Evolutionary conservation across 2,797 vertebrate genomes (phyloP).

Genomic region (Epinephelus awoara): DNA sequence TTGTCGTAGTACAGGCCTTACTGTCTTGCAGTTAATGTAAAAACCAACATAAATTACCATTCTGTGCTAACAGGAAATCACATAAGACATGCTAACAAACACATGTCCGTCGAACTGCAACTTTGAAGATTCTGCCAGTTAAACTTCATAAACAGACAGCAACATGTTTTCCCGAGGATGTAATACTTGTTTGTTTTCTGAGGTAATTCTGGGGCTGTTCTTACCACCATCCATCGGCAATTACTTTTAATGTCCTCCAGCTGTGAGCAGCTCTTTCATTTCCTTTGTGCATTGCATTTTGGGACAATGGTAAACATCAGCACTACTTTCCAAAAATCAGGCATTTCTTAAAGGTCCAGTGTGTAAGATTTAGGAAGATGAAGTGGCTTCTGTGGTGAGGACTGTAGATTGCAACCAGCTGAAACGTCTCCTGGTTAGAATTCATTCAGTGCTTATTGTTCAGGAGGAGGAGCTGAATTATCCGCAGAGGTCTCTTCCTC

Average conservation of each 20-base stretch:
- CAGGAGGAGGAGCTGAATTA: too few relatives aligned
- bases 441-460: too few relatives aligned
- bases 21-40: too few relatives aligned
- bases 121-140: neutral
- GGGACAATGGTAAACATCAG: neutral
- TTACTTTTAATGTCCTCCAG: neutral
- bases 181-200: neutral
- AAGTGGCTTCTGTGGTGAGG: too few relatives aligned
- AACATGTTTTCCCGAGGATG: constrained; percentile 3
- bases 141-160: neutral
- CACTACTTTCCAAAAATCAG: neutral
- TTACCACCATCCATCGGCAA: neutral
- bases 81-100: neutral
- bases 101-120: neutral
- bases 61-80: neutral
- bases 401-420: too few relatives aligned
- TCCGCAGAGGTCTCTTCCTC: too few relatives aligned
- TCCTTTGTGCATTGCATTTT: neutral
- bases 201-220: neutral
- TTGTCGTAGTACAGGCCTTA: neutral
- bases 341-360: neutral
- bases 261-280: neutral
- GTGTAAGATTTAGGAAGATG: too few relatives aligned
- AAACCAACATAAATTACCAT: neutral
- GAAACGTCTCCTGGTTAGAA: too few relatives aligned